These are phyloP conservation scores for Reinhardtius hippoglossoides DNA, from an alignment of 2,113 vertebrate species.

Conservation along the genomic window DNA sequence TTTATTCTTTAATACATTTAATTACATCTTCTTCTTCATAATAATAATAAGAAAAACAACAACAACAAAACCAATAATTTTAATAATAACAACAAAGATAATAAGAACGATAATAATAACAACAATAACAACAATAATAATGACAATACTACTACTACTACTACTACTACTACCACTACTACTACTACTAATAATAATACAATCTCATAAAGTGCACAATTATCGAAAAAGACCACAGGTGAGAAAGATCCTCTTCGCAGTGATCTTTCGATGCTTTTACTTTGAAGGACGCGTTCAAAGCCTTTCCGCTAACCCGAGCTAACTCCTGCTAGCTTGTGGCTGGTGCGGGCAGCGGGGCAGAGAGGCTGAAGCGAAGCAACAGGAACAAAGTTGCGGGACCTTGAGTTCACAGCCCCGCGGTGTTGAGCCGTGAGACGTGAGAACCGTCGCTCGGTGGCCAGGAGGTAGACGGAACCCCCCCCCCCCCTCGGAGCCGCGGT, in stretches of 20 bases:
- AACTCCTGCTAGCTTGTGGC: background rate
- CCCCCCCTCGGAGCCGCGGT: background rate
- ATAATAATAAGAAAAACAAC: no score
- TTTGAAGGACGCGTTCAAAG: background rate
- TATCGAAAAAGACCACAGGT: no score
- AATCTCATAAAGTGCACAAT: no score
- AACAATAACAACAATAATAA: no score
- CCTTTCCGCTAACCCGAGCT: background rate
- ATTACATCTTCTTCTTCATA: no score
- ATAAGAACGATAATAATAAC: no score
- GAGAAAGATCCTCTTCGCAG: no score
- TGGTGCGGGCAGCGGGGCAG: constrained; percentile 31
- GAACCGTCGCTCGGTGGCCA: constrained; percentile 19
- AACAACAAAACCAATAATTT: no score
- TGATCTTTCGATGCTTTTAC: constrained; percentile 12
- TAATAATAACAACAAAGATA: no score
- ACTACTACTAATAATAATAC: no score
- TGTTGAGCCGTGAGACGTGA: constrained; percentile 44
- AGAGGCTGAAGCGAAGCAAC: constrained; percentile 65
- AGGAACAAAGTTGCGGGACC: constrained; percentile 81
- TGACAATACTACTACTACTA: background rate
- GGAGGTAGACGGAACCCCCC: background rate
- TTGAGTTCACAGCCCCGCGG: constrained; percentile 30
- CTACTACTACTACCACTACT: background rate
- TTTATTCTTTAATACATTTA: no score